Base-by-base conservation (phyloP, 2,113 vertebrate species). In the Percina caprodes region DNA sequence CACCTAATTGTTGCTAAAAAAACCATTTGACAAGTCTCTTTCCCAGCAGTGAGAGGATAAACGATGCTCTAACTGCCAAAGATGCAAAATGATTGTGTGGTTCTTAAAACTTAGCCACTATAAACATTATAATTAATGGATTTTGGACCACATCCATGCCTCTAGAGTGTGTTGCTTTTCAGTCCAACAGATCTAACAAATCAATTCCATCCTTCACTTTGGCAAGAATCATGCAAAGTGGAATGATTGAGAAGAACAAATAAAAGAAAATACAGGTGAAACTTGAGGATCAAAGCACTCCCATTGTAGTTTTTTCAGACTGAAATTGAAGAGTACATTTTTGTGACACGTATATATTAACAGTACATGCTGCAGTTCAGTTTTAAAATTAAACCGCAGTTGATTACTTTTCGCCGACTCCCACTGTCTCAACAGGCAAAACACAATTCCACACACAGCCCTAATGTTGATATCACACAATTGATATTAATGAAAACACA, bases 401-500 rank as follows among this genome's bases (percentile, higher is more conserved):
- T 69, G 45, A 82, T 77, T 77, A 42, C 70, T 74, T 68, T 65
- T 45, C 72, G 46, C 61, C n/a, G 1, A 3, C 56, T 55, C 74
- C 49, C 62, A 16, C 16, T 1, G 10, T 65, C 69, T 74, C 79
- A 11, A 19, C 59, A 30, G 35, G 71, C 72, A 6, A 51, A 42
- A 83, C 56, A 2, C 69, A 48, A 23, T 54, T 70, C 49, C 42
- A 59, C 70, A 55, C 58, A 45, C 14, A 35, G 56, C 45, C 35
- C 72, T 78, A 75, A 87, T 83, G 77, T 35, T 82, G 78, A 84
- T 80, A 83, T 82, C 67, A 73, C 77, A 67, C 67, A 77, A 86
- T 68, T 86, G 87, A 85, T 90, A 80, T 91, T 77, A 93, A 91
- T 89, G 85, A 84, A 87, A 89, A 86, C 80, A 69, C 78, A 83